Conservation (phyloP, 2,797 vertebrate genomes). For the Acanthurus lineatus region DNA sequence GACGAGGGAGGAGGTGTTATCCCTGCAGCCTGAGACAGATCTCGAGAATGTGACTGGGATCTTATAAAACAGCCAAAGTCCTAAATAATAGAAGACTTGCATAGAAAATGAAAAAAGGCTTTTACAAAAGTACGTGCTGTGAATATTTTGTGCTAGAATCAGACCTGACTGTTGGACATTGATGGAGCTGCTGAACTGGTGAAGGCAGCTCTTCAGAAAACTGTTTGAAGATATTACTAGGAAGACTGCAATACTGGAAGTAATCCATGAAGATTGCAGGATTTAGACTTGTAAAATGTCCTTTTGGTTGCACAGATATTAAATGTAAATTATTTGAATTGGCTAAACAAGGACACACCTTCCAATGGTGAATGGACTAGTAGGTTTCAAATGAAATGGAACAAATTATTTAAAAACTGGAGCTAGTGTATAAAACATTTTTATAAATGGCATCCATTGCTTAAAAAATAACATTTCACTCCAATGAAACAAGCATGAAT, state of each 20-base stretch:
- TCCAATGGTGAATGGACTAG: neutral
- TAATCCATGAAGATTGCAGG: neutral
- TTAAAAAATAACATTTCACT: neutral
- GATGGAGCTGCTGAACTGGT: neutral
- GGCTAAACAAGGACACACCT: neutral
- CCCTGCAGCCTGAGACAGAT: conserved; percentile 46
- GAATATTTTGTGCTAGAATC: neutral
- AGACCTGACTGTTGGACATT: neutral
- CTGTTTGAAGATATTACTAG: neutral
- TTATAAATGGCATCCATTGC: neutral
- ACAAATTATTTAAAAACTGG: neutral
- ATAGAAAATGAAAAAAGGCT: conserved; percentile 5
- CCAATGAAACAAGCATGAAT: neutral
- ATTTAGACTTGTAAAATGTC: neutral
- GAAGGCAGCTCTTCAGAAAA: neutral
- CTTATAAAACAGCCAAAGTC: conserved; percentile 45
- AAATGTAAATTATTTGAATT: neutral
- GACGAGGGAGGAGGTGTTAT: conserved; percentile 53
- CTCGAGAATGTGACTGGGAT: conserved; percentile 27
- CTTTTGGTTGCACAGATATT: neutral
- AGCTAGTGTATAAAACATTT: neutral
- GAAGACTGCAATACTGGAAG: neutral
- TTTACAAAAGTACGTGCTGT: conserved; percentile 17
- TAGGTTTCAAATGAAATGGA: neutral
- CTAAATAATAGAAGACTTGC: conserved; percentile 42